phyloP scores from a whole-genome alignment of 2,888 invertebrate genomes.

The Phalera bucephala region DNA sequence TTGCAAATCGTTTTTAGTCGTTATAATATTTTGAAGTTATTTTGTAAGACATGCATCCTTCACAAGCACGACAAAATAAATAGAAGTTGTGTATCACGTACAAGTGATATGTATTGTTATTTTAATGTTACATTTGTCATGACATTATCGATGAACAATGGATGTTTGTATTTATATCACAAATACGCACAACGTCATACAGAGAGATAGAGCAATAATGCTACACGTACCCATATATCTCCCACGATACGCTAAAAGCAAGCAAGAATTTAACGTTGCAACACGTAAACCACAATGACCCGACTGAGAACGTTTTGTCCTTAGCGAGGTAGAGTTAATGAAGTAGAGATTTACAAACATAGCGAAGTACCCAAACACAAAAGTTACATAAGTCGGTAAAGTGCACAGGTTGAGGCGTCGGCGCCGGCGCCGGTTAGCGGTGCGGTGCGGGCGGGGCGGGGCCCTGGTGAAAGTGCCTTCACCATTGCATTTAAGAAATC shows the following conservation, averaged over 20 bases:
- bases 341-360: conserved; percentile 39
- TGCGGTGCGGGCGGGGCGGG: conserved; percentile 13
- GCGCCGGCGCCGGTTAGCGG: conserved; percentile 16
- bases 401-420: conserved; percentile 28
- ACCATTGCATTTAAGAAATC: conserved; percentile 59
- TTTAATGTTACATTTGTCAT: neutral
- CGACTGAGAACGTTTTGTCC: conserved; percentile 32
- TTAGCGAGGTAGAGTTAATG: conserved; percentile 41
- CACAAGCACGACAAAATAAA: no score
- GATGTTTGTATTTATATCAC: conserved; percentile 11
- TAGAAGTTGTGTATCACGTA: no score
- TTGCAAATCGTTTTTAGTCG: no score
- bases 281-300: conserved; percentile 12
- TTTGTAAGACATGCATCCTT: no score
- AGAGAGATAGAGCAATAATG: no score
- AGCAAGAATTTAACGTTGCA: conserved; percentile 9
- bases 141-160: conserved; percentile 20
- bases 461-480: conserved; percentile 63
- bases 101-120: no score
- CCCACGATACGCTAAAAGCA: neutral
- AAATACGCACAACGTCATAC: conserved; percentile 12
- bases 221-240: neutral
- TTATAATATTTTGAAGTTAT: no score
- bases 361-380: conserved; percentile 30
- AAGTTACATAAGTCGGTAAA: conserved; percentile 40